phyloP scores from a whole-genome alignment of 2,888 invertebrate species.

The Aelia acuminata region DNA sequence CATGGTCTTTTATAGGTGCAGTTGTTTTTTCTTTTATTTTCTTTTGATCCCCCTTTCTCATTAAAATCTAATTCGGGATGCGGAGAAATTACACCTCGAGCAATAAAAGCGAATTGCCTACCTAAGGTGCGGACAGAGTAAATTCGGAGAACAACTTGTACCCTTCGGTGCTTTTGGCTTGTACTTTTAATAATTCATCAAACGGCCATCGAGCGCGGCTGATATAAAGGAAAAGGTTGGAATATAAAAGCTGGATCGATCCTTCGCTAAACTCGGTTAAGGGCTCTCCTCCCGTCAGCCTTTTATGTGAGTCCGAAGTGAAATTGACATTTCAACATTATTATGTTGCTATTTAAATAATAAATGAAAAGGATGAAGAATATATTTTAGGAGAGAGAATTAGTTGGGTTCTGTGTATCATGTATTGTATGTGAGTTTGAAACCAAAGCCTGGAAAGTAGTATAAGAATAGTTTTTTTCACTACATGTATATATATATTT shows the following conservation, averaged over 20 bases:
- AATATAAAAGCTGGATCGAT: constrained; percentile 26
- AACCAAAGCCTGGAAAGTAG: too few species aligned
- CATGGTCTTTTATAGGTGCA: background rate
- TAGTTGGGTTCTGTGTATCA: too few species aligned
- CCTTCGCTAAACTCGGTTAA: background rate
- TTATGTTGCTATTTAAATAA: background rate
- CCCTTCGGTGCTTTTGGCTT: background rate
- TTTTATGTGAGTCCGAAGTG: background rate
- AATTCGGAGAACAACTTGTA: background rate
- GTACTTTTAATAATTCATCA: constrained; percentile 31
- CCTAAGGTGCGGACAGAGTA: background rate
- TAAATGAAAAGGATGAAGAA: background rate
- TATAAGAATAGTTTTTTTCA: too few species aligned
- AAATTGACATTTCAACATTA: background rate
- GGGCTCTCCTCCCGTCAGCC: background rate
- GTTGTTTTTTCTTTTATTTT: background rate
- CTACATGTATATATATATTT: too few species aligned
- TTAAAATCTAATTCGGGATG: background rate
- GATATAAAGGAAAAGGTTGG: background rate
- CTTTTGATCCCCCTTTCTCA: background rate
- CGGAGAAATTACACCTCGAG: background rate
- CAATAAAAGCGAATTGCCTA: background rate
- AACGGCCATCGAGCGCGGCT: background rate
- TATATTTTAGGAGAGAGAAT: background rate
- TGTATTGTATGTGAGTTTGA: too few species aligned